phyloP scores from a whole-genome alignment of 2,888 invertebrate genomes.

The Polydrusus cervinus region DNA sequence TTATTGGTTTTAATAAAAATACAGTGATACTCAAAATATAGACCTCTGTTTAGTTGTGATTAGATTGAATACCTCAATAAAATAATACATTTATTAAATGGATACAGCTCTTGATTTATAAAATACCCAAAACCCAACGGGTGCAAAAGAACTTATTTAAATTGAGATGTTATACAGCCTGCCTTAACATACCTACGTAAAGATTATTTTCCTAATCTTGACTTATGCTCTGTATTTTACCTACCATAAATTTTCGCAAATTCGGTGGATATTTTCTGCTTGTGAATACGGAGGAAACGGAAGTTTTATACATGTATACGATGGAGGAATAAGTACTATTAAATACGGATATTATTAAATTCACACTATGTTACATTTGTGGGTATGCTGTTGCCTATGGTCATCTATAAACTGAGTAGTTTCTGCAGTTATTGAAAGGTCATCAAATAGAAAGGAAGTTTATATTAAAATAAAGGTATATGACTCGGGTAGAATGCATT shows the following conservation, averaged over 20 bases:
- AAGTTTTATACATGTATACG: constrained; percentile 27
- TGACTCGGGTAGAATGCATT: no score
- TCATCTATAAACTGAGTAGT: neutral
- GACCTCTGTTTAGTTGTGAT: no score
- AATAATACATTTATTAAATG: neutral
- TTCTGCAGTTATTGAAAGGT: neutral
- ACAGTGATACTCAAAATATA: no score
- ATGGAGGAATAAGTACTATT: constrained; percentile 23
- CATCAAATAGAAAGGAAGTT: no score
- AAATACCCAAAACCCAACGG: constrained; percentile 43
- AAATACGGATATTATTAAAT: neutral
- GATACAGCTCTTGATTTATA: constrained; percentile 16
- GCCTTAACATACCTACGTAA: constrained; percentile 51
- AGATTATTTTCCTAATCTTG: constrained; percentile 53
- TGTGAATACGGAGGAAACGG: constrained; percentile 33
- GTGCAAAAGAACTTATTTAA: constrained; percentile 47
- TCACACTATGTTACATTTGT: neutral
- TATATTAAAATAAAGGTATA: no score
- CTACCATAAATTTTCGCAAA: constrained; percentile 44
- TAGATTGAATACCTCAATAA: no score
- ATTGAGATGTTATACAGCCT: constrained; percentile 46
- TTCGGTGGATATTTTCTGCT: constrained; percentile 43
- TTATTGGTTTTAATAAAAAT: no score
- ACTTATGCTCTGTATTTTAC: constrained; percentile 51
- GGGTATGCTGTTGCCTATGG: neutral